Base-by-base conservation (phyloP, 2,797 vertebrate genomes). In the Cirrhinus molitorella region DNA sequence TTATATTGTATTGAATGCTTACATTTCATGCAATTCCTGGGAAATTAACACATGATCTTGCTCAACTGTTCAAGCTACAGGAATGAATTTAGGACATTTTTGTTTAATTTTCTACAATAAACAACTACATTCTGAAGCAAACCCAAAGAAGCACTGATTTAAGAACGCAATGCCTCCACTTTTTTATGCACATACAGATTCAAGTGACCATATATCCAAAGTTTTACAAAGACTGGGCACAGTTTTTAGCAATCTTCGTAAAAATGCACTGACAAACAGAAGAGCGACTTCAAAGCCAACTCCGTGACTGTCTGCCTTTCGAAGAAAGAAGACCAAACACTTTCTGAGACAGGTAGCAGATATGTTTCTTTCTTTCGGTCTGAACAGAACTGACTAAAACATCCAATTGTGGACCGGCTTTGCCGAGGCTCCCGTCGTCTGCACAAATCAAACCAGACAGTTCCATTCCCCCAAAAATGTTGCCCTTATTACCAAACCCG, bases 401-500 rank as follows among this genome's bases (percentile, higher is more conserved):
- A 83, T 84, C 59, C 77, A 79, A 83, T 79, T 55, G 31, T 59
- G 57, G 63, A 79, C 19, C 34, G 2, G 37, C 13, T 75, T 49
- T 65, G 80, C 70, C 67, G 59, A 79, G 61, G 71, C 65, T 49
- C 49, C 51, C 13, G 28, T 25, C 21, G 19, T 78, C 53, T 65
- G 65, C 51, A 37, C 45, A 80, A 84, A 86, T 84, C 81, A 73
- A 79, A 84, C 75, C 72, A 67, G 85, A 88, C 87, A 84, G 75
- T 84, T 75, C 79, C 53, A 81, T 86, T 86, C 74, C 82, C 40
- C 40, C 23, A 70, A 83, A 85, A 72, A 83, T 65, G 65, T 73
- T 83, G 67, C 34, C 40, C 80, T 85, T 70, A 59, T 83, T 73
- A 59, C 61, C 16, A 43, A 83, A 31, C 19, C 43, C 7, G 59